Conservation (phyloP, 2,113 vertebrate species). For the Zingel zingel region DNA sequence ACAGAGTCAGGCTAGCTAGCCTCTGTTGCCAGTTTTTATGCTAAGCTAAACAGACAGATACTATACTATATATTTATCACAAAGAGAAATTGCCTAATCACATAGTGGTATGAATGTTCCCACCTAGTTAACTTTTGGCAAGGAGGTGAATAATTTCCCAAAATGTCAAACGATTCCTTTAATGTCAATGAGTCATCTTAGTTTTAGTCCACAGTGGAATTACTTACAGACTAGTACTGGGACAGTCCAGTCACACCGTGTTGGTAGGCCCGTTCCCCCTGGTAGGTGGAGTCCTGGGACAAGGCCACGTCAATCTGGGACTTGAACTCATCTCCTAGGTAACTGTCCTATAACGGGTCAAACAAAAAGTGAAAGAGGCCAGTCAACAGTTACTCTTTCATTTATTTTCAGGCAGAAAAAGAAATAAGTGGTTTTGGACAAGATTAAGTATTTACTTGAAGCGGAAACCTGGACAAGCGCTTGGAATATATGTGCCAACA, state of each 20-base stretch:
- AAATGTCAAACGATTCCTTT: slow-evolving; percentile 17
- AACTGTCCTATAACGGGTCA: slow-evolving; percentile 91
- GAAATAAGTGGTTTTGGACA: slow-evolving; percentile 9
- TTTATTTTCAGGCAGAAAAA: slow-evolving; percentile 37
- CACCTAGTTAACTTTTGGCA: background rate
- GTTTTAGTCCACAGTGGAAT: slow-evolving; percentile 27
- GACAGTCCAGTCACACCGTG: slow-evolving; percentile 98
- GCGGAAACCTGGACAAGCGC: slow-evolving; percentile 52
- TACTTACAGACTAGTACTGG: slow-evolving; percentile 98
- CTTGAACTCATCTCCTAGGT: slow-evolving; percentile 98
- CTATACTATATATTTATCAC: background rate
- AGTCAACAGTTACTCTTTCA: slow-evolving; percentile 29
- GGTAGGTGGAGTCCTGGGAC: slow-evolving; percentile 98
- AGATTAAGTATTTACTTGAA: slow-evolving; percentile 10
- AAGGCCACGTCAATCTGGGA: slow-evolving; percentile 98
- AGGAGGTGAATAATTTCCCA: background rate
- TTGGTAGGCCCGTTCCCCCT: slow-evolving; percentile 98
- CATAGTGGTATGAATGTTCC: background rate
- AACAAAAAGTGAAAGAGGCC: slow-evolving; percentile 45
- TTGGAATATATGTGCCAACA: slow-evolving; percentile 36
- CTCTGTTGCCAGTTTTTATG: background rate
- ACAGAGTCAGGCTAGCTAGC: too few relatives aligned
- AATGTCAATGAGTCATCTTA: slow-evolving; percentile 10
- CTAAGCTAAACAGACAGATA: background rate
- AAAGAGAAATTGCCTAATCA: background rate